phyloP scores from a whole-genome alignment of 2,113 vertebrate species.

The Corydoras sp. region DNA sequence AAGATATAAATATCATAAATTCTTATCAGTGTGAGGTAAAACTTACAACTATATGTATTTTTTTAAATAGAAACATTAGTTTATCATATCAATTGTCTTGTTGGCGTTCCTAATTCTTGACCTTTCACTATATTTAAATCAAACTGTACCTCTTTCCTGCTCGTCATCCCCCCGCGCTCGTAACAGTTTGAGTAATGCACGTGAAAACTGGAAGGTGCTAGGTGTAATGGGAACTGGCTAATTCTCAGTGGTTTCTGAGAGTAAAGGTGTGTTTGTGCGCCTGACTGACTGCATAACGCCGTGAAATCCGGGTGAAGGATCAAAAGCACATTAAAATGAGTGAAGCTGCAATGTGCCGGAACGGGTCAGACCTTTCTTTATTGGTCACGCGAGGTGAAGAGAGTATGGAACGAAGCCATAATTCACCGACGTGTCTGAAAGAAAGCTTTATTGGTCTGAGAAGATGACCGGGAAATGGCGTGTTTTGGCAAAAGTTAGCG shows the following conservation, averaged over 20 bases:
- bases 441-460: conserved; percentile 28
- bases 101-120: too few relatives aligned
- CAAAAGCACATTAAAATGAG: conserved; percentile 37
- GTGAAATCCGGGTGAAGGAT: conserved; percentile 28
- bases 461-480: conserved; percentile 35
- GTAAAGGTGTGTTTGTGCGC: conserved; percentile 32
- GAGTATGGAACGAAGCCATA: conserved; percentile 19
- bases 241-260: conserved; percentile 33
- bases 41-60: too few relatives aligned
- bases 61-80: too few relatives aligned
- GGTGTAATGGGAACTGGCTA: conserved; percentile 26
- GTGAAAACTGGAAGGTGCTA: background rate
- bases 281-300: conserved; percentile 29
- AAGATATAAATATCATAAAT: too few relatives aligned
- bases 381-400: conserved; percentile 34
- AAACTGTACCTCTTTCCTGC: too few relatives aligned
- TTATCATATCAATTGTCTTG: too few relatives aligned
- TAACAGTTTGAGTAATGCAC: background rate
- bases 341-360: conserved; percentile 25
- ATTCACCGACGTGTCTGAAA: conserved; percentile 29
- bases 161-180: background rate
- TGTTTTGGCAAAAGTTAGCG: conserved; percentile 28
- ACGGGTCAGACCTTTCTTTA: conserved; percentile 31
- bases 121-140: too few relatives aligned
- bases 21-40: too few relatives aligned